These are phyloP conservation scores for Cylindroiulus punctatus DNA, from an alignment of 2,888 invertebrate genomes.

Conservation along the genomic window DNA sequence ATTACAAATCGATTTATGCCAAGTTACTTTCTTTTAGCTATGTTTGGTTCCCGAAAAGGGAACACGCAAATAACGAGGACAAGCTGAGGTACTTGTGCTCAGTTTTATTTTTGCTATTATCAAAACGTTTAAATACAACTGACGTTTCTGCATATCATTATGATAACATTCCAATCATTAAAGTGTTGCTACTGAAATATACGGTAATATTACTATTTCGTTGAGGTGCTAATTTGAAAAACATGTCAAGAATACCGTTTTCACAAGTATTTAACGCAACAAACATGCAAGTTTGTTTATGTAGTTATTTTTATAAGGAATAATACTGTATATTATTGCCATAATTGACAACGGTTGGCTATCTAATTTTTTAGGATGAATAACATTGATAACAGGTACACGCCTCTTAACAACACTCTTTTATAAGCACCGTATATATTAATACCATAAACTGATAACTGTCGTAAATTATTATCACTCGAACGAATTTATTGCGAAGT, in stretches of 20 bases:
- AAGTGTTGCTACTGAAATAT: no score
- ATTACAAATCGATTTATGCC: conserved; percentile 14
- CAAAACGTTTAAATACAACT: not conserved
- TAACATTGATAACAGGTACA: no score
- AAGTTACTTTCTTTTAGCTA: not conserved
- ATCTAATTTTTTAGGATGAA: not conserved
- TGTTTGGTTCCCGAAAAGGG: not conserved
- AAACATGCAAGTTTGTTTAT: not conserved
- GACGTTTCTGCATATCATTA: no score
- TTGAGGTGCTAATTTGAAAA: no score
- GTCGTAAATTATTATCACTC: not conserved
- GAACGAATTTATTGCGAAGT: not conserved
- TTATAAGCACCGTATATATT: no score
- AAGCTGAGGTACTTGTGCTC: not conserved
- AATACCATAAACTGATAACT: not conserved
- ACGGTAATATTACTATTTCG: no score
- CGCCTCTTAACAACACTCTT: no score
- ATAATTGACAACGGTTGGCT: not conserved
- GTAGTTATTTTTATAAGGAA: not conserved
- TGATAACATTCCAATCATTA: no score
- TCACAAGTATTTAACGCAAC: no score
- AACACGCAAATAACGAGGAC: conserved; percentile 17
- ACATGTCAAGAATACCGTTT: no score
- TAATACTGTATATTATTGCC: not conserved
- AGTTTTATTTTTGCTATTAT: not conserved